Evolutionary conservation across 2,888 invertebrate genomes (phyloP), one percentile per base, ranked within the genome.

Genomic region (Falcaria lacertinaria): DNA sequence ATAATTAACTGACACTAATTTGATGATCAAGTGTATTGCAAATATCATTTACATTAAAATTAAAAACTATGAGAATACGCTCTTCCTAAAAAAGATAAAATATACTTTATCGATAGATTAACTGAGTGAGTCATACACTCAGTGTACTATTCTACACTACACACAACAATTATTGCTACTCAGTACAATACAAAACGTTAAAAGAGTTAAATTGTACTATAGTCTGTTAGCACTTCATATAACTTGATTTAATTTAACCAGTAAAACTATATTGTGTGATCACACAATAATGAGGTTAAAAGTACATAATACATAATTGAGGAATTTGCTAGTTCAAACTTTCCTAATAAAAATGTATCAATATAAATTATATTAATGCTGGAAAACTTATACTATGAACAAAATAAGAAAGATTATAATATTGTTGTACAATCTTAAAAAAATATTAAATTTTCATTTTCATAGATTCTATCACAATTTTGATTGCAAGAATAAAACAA

Each of bases 351-450:
- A 42, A 43, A 50, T 40, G 22, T 38, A 32, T 41, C 4, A 6
- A 34, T 11, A 28, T 14, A 8, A 34, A 11, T 14, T 35, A 28
- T 25, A 35, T 13, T 13, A 40, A 2, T 33, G 16, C 8, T 14
- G 17, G 19, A 41, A 13, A 28, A 19, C 17, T 33, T 22, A 19
- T n/a, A 17, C 14, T 35, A 37, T 11, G 36, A 37, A 19, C 16
- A 41, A 37, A 41, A 33, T 44, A 16, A 34, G 15, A 34, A 39
- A 39, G 32, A 33, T 40, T 13, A 15, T 25, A 32, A 33, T 33
- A 35, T 36, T 40, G 35, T 44, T 44, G 39, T 43, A 43, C 33
- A 43, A 34, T 39, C 34, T 25, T 37, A 34, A 43, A 34, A 43
- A 34, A 34, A 34, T 38, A 36, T 33, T 6, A 14, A 43, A 34